These are phyloP conservation scores for Hirudinaria manillensis DNA, from an alignment of 2,888 invertebrate species.

Conservation along the genomic window DNA sequence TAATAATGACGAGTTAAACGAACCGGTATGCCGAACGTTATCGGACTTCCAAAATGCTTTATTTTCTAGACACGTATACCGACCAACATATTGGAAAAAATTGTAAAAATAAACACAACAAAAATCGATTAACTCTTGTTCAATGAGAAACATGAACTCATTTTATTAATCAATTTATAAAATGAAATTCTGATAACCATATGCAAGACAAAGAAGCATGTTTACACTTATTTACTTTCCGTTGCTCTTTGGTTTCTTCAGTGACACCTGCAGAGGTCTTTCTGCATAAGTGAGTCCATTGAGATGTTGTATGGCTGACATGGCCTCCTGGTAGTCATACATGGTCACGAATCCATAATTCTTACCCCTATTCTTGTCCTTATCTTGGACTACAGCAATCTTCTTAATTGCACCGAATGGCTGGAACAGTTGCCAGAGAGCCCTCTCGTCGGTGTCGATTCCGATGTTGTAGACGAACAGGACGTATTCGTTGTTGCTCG, in stretches of 20 bases:
- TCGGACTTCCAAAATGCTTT: no score
- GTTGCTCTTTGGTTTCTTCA: conserved; percentile 41
- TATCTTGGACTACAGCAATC: conserved; percentile 41
- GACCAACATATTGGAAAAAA: no score
- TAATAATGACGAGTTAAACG: no score
- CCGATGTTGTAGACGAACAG: conserved; percentile 56
- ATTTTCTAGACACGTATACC: no score
- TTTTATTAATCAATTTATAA: no score
- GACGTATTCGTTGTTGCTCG: conserved; percentile 42
- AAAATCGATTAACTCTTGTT: no score
- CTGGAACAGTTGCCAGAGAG: conserved; percentile 52
- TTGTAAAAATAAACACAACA: no score
- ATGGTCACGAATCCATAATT: conserved; percentile 56
- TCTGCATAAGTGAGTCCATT: conserved; percentile 50
- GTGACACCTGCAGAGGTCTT: conserved; percentile 52
- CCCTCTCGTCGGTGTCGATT: conserved; percentile 51
- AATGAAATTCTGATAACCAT: no score
- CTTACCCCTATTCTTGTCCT: conserved; percentile 49
- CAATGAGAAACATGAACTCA: no score
- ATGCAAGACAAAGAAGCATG: neutral
- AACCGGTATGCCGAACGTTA: no score
- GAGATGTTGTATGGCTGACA: conserved; percentile 51
- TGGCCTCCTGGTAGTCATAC: conserved; percentile 52
- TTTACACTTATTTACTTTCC: neutral
- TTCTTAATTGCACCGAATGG: conserved; percentile 51